Evolutionary conservation across 2,888 invertebrate species (phyloP).

Genomic region (Luperina nickerlii): DNA sequence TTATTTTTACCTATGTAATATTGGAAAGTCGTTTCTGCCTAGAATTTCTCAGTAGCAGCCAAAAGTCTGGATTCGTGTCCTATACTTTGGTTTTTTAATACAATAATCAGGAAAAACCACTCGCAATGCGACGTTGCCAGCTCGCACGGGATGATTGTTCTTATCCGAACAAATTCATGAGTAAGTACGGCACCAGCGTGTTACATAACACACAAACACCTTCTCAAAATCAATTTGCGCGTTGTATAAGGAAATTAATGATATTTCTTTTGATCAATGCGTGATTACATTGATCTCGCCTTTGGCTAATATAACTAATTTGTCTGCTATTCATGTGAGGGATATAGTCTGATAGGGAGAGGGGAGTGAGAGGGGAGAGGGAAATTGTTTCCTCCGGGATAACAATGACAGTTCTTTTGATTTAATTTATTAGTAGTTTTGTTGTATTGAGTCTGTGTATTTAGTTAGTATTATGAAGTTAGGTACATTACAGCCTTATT

Average conservation of each 20-base stretch:
- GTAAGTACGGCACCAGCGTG: neutral
- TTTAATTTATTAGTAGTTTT: constrained; percentile 27
- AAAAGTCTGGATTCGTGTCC: too few relatives aligned
- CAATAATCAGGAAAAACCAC: neutral
- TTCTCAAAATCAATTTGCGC: constrained; percentile 19
- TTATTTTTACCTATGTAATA: too few relatives aligned
- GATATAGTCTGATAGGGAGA: neutral
- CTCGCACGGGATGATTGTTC: neutral
- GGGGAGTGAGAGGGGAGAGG: too few relatives aligned
- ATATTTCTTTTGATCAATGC: constrained; percentile 43
- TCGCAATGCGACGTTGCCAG: neutral
- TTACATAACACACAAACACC: constrained; percentile 2
- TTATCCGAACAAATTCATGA: neutral
- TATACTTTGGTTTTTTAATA: neutral
- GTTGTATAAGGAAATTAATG: constrained; percentile 5
- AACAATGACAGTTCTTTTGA: constrained; percentile 20
- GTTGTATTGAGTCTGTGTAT: neutral
- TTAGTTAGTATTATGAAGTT: too few relatives aligned
- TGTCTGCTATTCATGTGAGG: constrained; percentile 31
- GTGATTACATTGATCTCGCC: constrained; percentile 14
- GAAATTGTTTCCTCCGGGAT: neutral
- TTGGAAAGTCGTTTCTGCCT: too few relatives aligned
- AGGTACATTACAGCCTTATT: neutral
- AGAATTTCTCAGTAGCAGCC: too few relatives aligned
- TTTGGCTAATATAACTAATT: constrained; percentile 46